phyloP scores from a whole-genome alignment of 2,888 invertebrate species.

The Zonitis immaculata region DNA sequence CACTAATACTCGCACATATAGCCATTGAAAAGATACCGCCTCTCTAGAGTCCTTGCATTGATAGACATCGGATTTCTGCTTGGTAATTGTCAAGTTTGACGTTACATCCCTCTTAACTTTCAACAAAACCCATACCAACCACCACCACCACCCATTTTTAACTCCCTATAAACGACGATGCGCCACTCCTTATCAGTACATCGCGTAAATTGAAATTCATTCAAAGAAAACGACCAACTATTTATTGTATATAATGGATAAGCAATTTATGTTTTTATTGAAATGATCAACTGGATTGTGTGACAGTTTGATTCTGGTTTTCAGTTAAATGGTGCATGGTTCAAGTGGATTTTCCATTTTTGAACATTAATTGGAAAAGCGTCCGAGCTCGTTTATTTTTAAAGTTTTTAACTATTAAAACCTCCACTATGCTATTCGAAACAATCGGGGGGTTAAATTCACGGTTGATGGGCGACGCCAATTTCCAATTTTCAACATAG shows the following conservation, averaged over 20 bases:
- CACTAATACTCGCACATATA: neutral
- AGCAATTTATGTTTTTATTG: conserved; percentile 5
- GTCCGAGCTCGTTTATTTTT: conserved; percentile 34
- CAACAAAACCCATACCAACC: neutral
- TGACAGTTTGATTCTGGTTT: conserved; percentile 43
- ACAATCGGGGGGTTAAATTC: neutral
- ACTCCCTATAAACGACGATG: conserved; percentile 17
- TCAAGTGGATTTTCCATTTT: conserved; percentile 46
- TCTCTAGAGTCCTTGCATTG: conserved; percentile 1
- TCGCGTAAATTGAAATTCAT: conserved; percentile 46
- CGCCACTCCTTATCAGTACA: conserved; percentile 37
- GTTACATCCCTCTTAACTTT: conserved; percentile 9
- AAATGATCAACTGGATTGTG: conserved; percentile 30
- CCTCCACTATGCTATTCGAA: too few relatives aligned
- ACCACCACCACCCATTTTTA: conserved; percentile 10
- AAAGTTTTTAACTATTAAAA: too few relatives aligned
- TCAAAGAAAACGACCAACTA: conserved; percentile 29
- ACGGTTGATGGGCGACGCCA: neutral
- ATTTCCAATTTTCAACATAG: neutral
- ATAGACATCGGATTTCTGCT: conserved; percentile 15
- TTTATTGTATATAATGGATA: conserved; percentile 12
- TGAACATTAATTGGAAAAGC: conserved; percentile 45
- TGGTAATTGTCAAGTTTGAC: conserved; percentile 25
- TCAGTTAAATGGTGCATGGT: conserved; percentile 45
- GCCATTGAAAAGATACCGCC: conserved; percentile 7